Conservation (phyloP, 2,888 invertebrate genomes). For the Allolobophora icterica region DNA sequence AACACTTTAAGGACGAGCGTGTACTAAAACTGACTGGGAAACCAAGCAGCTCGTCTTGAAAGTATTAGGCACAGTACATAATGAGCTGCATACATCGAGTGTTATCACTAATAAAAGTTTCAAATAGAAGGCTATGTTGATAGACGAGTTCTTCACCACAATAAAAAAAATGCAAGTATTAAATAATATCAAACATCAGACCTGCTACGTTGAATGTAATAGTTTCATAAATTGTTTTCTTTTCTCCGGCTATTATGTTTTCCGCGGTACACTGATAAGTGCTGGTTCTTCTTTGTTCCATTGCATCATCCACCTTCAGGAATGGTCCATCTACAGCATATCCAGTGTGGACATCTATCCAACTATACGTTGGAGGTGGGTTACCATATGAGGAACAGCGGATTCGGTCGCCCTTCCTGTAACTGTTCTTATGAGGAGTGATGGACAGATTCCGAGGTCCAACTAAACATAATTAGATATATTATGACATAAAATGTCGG, state of each 20-base stretch:
- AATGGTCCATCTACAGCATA: neutral
- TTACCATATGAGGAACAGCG: neutral
- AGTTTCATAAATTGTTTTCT: neutral
- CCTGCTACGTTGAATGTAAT: neutral
- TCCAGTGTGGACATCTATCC: neutral
- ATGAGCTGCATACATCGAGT: no score
- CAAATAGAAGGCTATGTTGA: no score
- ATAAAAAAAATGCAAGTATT: no score
- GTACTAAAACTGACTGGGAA: no score
- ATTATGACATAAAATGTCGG: no score
- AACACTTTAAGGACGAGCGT: no score
- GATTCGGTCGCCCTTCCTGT: neutral
- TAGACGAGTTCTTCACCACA: no score
- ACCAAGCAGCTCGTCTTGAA: no score
- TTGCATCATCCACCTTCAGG: neutral
- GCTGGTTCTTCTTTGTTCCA: neutral
- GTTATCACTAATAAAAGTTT: no score
- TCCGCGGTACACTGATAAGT: neutral
- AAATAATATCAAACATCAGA: neutral
- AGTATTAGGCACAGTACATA: no score
- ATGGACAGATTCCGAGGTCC: conserved; percentile 10
- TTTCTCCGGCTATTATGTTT: neutral
- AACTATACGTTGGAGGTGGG: neutral
- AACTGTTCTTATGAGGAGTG: neutral
- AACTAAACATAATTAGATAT: neutral